A percentile compares a stretch with the other conserved stretches of the same genome.
phyloP scores from a whole-genome alignment of 2,797 vertebrate species.

The Artibeus lituratus region DNA sequence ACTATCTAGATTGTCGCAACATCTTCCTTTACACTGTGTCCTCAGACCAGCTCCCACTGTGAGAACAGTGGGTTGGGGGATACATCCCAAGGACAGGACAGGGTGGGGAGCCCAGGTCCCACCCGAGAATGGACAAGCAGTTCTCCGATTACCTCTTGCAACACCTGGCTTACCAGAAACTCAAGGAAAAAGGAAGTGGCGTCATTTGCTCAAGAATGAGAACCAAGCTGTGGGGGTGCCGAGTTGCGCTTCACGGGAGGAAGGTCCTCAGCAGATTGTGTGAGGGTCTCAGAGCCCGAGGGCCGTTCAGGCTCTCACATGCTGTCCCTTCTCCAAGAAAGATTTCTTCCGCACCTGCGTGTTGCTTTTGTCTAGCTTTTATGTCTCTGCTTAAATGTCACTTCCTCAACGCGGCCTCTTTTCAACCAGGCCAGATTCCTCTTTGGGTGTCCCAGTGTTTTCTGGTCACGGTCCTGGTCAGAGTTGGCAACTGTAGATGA shows the following conservation, averaged over 20 bases:
- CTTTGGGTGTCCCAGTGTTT: neutral
- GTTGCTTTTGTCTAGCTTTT: neutral
- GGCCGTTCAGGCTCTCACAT: neutral
- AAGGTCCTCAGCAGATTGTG: neutral
- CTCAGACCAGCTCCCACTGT: neutral
- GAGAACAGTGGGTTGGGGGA: neutral
- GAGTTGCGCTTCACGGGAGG: neutral
- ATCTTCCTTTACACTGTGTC: neutral
- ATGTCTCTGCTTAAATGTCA: neutral
- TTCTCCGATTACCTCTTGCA: neutral
- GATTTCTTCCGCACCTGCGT: neutral
- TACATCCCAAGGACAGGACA: too few species aligned
- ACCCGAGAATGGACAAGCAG: neutral
- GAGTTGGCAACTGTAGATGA: neutral
- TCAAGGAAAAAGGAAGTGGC: neutral
- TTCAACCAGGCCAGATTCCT: neutral
- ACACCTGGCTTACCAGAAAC: neutral
- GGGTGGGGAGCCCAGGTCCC: neutral
- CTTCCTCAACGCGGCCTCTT: neutral
- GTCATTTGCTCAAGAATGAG: neutral
- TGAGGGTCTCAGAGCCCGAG: neutral
- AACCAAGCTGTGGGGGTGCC: too few species aligned
- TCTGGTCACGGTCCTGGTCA: neutral
- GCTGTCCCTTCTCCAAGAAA: neutral
- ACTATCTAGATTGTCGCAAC: neutral